These are phyloP conservation scores for Eciton burchellii DNA, from an alignment of 1,140 invertebrate genomes.

Conservation along the genomic window DNA sequence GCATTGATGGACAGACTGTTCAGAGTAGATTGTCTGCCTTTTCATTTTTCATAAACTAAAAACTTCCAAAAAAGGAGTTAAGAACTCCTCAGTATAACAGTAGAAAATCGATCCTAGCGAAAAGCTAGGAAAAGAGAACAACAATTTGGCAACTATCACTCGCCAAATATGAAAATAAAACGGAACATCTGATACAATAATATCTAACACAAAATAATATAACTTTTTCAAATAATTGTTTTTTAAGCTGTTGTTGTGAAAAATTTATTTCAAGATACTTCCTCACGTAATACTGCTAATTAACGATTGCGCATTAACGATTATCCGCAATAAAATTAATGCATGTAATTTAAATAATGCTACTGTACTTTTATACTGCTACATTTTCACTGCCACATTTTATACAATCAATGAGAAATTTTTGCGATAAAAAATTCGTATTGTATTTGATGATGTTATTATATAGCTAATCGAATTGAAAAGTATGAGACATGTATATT, in stretches of 20 bases:
- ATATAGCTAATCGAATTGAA: slow-evolving; percentile 6
- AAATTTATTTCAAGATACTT: slow-evolving; percentile 20
- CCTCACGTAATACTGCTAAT: background rate
- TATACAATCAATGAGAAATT: background rate
- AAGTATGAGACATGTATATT: too few species aligned
- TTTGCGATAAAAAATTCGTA: background rate
- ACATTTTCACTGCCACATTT: background rate
- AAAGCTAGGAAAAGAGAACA: slow-evolving; percentile 23
- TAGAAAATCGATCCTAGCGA: slow-evolving; percentile 15
- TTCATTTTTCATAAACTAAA: slow-evolving; percentile 28
- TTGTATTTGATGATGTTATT: background rate
- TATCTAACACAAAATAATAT: background rate
- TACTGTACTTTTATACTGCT: background rate
- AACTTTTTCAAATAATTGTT: slow-evolving; percentile 13
- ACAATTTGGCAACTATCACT: too few species aligned
- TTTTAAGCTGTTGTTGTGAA: background rate
- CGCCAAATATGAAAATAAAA: slow-evolving; percentile 4
- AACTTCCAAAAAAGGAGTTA: slow-evolving; percentile 20
- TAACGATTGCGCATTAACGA: background rate
- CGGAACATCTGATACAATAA: slow-evolving; percentile 40
- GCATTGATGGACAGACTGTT: slow-evolving; percentile 1
- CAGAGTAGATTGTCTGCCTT: background rate
- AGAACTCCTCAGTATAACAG: background rate
- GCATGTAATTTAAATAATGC: background rate
- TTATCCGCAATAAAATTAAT: slow-evolving; percentile 13